Percentiles rank a stretch among this genome's conserved stretches.
Conservation (phyloP, 2,797 vertebrate genomes). For the Eulemur coronatus region DNA sequence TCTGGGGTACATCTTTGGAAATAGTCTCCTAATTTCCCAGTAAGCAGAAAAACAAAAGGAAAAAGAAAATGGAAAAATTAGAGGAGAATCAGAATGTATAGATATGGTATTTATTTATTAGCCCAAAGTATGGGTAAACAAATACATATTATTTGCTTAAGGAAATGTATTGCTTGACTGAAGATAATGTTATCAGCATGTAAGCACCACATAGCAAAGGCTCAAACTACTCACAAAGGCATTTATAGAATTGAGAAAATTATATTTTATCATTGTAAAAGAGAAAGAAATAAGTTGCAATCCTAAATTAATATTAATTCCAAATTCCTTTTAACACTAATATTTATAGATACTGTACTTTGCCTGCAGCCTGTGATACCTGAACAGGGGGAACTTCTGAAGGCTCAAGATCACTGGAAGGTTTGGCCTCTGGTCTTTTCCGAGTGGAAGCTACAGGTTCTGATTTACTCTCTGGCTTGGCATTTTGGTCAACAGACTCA, state of each 20-base stretch:
- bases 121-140: background rate
- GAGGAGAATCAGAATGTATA: background rate
- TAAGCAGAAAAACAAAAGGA: background rate
- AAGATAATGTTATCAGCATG: background rate
- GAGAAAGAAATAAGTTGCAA: background rate
- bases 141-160: background rate
- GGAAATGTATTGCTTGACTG: background rate
- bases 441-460: conserved; percentile 88
- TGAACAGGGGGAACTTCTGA: conserved; percentile 62
- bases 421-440: conserved; percentile 90
- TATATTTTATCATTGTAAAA: background rate
- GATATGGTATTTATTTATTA: background rate
- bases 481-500: conserved; percentile 17
- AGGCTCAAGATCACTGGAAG: conserved; percentile 69
- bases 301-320: background rate
- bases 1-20: conserved; percentile 85
- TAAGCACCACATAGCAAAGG: background rate
- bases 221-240: background rate
- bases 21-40: conserved; percentile 82
- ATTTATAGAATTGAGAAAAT: background rate
- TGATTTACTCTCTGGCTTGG: conserved; percentile 71
- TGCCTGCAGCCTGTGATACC: conserved; percentile 72
- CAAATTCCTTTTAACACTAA: background rate
- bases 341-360: conserved; percentile 64
- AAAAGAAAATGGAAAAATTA: conserved; percentile 44